Percentiles rank a stretch among this genome's conserved stretches.
phyloP scores from a whole-genome alignment of 2,888 invertebrate genomes.

The Petrolisthes manimaculis region DNA sequence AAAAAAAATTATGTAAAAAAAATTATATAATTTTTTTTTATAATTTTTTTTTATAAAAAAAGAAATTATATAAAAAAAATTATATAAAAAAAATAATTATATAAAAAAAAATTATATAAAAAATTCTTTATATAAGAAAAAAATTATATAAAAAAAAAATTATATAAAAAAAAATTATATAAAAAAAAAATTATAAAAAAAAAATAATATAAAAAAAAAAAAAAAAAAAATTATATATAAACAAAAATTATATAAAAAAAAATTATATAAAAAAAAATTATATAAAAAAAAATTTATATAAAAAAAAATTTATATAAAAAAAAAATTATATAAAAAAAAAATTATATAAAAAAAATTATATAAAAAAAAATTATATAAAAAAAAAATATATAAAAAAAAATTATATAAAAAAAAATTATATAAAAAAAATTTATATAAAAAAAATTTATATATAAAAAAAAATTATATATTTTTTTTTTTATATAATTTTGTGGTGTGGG shows the following conservation, averaged over 20 bases:
- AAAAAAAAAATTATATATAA: neutral
- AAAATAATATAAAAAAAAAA: neutral
- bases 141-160: neutral
- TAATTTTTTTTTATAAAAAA: no score
- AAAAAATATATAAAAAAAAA: neutral
- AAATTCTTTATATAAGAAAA: no score
- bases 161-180: neutral
- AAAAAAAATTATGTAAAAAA: no score
- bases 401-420: neutral
- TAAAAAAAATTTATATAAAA: neutral
- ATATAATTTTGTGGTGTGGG: no score
- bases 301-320: neutral
- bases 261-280: neutral
- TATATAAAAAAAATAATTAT: no score
- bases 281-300: neutral
- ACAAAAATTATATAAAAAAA: conserved; percentile 3
- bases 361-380: neutral
- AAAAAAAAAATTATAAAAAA: neutral
- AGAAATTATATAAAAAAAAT: no score
- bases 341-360: neutral
- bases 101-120: no score
- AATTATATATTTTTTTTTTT: no score
- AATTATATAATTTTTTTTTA: no score
- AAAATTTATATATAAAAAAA: no score
- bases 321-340: neutral